Conservation (phyloP, 92 coral and sea anemone species). For the Galaxea fascicularis region DNA sequence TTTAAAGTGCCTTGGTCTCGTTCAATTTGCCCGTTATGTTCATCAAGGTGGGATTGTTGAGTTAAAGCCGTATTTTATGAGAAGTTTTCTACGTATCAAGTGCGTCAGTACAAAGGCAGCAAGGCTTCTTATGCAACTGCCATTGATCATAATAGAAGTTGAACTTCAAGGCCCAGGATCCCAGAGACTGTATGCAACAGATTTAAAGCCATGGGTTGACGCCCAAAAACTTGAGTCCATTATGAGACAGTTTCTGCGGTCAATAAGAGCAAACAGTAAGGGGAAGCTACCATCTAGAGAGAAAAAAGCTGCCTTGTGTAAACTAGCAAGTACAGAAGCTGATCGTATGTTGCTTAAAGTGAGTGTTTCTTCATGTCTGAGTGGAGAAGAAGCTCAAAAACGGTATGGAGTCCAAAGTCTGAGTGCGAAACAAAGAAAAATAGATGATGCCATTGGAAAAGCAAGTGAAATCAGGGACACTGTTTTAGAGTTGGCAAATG, state of each 20-base stretch:
- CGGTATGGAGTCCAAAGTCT: slow-evolving; percentile 58
- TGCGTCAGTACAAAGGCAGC: slow-evolving; percentile 60
- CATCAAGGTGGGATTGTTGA: slow-evolving; percentile 47
- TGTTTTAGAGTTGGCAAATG: slow-evolving; percentile 40
- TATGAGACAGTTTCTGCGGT: slow-evolving; percentile 51
- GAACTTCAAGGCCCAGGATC: slow-evolving; percentile 25
- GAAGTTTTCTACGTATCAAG: slow-evolving; percentile 32
- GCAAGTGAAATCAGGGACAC: slow-evolving; percentile 52
- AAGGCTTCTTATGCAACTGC: slow-evolving; percentile 59
- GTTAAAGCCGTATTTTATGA: slow-evolving; percentile 33
- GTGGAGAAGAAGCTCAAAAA: slow-evolving; percentile 60
- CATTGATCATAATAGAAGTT: slow-evolving; percentile 34
- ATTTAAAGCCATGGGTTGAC: slow-evolving; percentile 52
- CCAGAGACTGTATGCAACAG: slow-evolving; percentile 47
- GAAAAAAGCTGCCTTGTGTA: slow-evolving; percentile 55
- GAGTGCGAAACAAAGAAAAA: slow-evolving; percentile 21
- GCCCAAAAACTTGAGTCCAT: slow-evolving; percentile 41
- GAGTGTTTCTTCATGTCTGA: slow-evolving; percentile 44
- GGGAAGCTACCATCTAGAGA: slow-evolving; percentile 46
- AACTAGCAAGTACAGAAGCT: slow-evolving; percentile 52
- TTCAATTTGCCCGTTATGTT: slow-evolving; percentile 49
- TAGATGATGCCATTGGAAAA: slow-evolving; percentile 17
- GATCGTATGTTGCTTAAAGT: slow-evolving; percentile 42
- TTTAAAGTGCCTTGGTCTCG: slow-evolving; percentile 27
- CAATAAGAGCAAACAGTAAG: slow-evolving; percentile 15